Percentiles rank a stretch among this genome's conserved stretches.
Conservation (phyloP, 2,888 invertebrate genomes). For the Dasypogon diadema region DNA sequence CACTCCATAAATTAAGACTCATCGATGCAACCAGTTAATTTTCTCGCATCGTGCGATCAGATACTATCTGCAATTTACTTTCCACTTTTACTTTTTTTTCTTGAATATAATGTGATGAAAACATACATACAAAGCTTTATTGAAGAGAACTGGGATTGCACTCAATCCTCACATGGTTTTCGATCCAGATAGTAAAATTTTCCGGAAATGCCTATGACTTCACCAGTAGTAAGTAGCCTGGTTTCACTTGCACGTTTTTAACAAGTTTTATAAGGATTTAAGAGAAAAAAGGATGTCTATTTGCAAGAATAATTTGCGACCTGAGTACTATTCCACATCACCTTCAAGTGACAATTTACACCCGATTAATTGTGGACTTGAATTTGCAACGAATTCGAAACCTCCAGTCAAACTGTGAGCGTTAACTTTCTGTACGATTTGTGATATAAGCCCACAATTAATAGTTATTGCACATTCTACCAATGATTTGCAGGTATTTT, state of each 20-base stretch:
- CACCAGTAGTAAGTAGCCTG: no score
- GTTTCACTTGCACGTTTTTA: background rate
- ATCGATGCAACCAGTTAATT: constrained; percentile 25
- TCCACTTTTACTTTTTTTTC: constrained; percentile 1
- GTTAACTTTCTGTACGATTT: background rate
- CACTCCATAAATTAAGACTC: constrained; percentile 49
- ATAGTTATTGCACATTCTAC: background rate
- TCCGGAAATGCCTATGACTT: background rate
- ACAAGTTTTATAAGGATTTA: background rate
- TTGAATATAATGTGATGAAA: background rate
- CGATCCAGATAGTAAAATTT: background rate
- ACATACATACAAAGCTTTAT: no score
- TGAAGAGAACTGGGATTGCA: background rate
- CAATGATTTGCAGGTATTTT: background rate
- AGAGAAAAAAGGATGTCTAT: background rate
- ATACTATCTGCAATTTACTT: constrained; percentile 20
- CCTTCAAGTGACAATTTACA: background rate
- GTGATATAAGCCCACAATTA: background rate
- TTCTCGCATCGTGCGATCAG: background rate
- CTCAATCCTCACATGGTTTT: background rate
- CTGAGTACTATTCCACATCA: background rate
- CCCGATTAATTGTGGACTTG: background rate
- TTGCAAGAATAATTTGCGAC: background rate
- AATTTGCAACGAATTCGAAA: constrained; percentile 2
- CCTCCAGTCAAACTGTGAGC: background rate